Base-by-base conservation (phyloP, 2,888 invertebrate species). In the Tetropium fuscum region DNA sequence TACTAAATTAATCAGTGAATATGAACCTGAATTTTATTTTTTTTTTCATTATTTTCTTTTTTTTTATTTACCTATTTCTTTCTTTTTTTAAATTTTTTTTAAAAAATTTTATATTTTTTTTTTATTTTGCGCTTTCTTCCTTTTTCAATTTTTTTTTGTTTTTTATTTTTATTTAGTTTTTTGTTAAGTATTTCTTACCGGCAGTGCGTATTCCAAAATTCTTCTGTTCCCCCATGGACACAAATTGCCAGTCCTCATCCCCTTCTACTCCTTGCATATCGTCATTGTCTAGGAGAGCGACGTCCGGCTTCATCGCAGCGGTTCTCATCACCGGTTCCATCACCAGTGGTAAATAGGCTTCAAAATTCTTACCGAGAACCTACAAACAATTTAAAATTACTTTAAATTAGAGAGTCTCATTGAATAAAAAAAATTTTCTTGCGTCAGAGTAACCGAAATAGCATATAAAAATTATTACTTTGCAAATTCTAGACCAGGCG, bases 401-500 rank as follows among this genome's bases (percentile, higher is more conserved):
- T 20, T 6, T 27, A 8, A 27, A 27, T 4, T 27, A n/a, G n/a
- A n/a, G n/a, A n/a, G n/a, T n/a, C n/a, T n/a, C n/a, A n/a, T n/a
- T n/a, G n/a, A n/a, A n/a, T n/a, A n/a, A n/a, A n/a, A n/a, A n/a
- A n/a, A n/a, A n/a, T n/a, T n/a, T n/a, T n/a, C n/a, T n/a, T n/a
- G n/a, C n/a, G n/a, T n/a, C n/a, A n/a, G n/a, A n/a, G n/a, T n/a
- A n/a, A n/a, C n/a, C n/a, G n/a, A n/a, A 1, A 16, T 38, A 38
- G 18, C n/a, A 2, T 18, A 38, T 2, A 40, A 40, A 8, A 10
- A 6, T 5, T 18, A 25, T 57, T 65, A 80, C 81, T 83, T 97
- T 97, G 84, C 99, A 99, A 82, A 99, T 97, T 68, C 99, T 88
- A 0, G 98, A 97, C 99, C 99, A 99, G 0, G 98, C 98, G 0